Percentiles rank a stretch among this genome's conserved stretches.
Conservation (phyloP, 2,888 invertebrate species). For the Macrosoma leucophasiata region DNA sequence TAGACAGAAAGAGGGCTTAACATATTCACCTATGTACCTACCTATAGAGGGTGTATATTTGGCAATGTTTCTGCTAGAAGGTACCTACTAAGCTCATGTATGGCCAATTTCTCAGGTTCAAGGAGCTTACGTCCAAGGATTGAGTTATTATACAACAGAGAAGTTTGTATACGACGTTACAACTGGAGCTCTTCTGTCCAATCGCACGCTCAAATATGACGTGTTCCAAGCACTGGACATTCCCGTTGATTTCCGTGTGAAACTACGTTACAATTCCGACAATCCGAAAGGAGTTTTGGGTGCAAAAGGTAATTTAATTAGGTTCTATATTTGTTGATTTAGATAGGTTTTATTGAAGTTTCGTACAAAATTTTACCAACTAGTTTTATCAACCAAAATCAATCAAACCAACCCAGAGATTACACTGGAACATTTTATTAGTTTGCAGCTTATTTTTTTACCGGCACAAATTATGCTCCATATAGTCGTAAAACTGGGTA, state of each 20-base stretch:
- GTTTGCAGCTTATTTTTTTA: no score
- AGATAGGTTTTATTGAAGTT: no score
- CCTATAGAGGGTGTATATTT: no score
- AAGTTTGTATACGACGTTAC: conserved; percentile 76
- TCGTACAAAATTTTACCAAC: no score
- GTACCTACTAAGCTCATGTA: no score
- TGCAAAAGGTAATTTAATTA: conserved; percentile 74
- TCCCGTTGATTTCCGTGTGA: conserved; percentile 78
- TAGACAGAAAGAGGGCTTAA: no score
- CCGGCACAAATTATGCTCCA: no score
- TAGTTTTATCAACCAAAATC: no score
- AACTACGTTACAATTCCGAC: conserved; percentile 76
- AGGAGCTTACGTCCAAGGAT: conserved; percentile 82
- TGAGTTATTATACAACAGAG: conserved; percentile 83
- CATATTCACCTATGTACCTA: no score
- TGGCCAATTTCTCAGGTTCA: conserved; percentile 72
- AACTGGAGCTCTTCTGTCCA: conserved; percentile 79
- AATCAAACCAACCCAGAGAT: no score
- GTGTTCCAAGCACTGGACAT: conserved; percentile 81
- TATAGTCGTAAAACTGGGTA: no score
- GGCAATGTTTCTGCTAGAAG: no score
- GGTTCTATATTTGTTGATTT: not conserved
- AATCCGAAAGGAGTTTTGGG: conserved; percentile 79
- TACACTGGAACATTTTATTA: conserved; percentile 1
- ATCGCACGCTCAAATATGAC: conserved; percentile 83